Evolutionary conservation across 2,888 invertebrate genomes (phyloP).

Genomic region (Catonia carolina): DNA sequence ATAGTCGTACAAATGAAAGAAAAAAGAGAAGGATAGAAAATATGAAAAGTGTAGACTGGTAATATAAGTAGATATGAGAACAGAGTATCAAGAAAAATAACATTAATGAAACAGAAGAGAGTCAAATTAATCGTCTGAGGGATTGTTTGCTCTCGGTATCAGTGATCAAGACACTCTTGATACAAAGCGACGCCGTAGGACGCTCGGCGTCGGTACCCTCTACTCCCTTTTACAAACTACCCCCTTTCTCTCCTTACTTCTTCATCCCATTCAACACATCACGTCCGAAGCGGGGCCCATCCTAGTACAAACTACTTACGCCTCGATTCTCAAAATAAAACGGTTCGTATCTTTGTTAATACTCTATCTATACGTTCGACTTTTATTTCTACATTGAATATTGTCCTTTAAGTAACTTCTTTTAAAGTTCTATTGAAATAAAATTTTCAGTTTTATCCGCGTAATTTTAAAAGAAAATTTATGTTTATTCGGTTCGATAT

Average conservation of each 20-base stretch:
- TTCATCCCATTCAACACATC: not conserved
- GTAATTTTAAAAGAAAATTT: no score
- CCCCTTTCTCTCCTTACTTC: not conserved
- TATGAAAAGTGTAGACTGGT: not conserved
- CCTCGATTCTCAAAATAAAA: no score
- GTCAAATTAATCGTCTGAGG: conserved; percentile 13
- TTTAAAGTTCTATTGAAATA: no score
- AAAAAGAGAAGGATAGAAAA: not conserved
- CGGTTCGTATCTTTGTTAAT: no score
- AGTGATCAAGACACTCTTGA: conserved; percentile 8
- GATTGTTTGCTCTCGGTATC: conserved; percentile 9
- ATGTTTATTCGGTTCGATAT: no score
- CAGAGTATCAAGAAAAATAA: not conserved
- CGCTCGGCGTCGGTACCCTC: not conserved
- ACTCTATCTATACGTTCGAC: no score
- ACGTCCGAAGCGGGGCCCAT: no score
- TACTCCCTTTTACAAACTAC: not conserved
- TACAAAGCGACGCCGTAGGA: conserved; percentile 11
- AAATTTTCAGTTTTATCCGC: no score
- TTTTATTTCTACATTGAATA: no score
- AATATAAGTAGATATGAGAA: not conserved
- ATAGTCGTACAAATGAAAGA: not conserved
- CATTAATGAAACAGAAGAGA: not conserved
- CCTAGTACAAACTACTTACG: no score
- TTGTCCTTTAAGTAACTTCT: no score